Base-by-base conservation (phyloP, 1,140 invertebrate species). In the Eriosoma lanigerum region DNA sequence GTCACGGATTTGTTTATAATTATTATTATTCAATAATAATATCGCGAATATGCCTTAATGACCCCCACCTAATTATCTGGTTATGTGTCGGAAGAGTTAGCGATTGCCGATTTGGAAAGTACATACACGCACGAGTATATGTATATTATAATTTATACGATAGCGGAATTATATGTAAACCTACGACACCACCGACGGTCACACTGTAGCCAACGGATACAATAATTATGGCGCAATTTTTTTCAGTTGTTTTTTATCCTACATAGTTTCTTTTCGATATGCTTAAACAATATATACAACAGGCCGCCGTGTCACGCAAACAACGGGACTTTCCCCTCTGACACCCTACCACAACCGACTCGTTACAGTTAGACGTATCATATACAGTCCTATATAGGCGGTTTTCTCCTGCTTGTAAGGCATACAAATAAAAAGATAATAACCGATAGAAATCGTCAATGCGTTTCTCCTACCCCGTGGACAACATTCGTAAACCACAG, bases 251-350 rank as follows among this genome's bases (percentile, higher is more conserved):
- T 68, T 6, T 17, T 68, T 8, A 46, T 48, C 6, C n/a, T 68
- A 46, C 29, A 46, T 68, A 68, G 29, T 38, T 46, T 12, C n/a
- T 10, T 68, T 48, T 68, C 44, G 64, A n/a, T 46, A 21, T 44
- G 64, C 32, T 64, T 21, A 21, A 38, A 19, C 38, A 38, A 38
- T 38, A 38, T n/a, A n/a, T n/a, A n/a, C n/a, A 15, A 48, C 46
- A 15, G 1, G 17, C 1, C 19, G 58, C 58, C 1, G 12, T 4
- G 58, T 26, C 72, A 50, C 64, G 52, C n/a, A 44, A 76, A 44
- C 72, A 76, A 76, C 72, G 72, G 72, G 52, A 76, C 72, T 76
- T 76, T 76, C 72, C 52, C 32, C 72, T 54, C 70, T 48, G 70
- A 73, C 50, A 17, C 26, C 13, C 60, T 17, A 66, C 17, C 26